Evolutionary conservation across 2,797 vertebrate genomes (phyloP), one percentile per base, ranked within the genome.

Genomic region (Poecilia wingei): DNA sequence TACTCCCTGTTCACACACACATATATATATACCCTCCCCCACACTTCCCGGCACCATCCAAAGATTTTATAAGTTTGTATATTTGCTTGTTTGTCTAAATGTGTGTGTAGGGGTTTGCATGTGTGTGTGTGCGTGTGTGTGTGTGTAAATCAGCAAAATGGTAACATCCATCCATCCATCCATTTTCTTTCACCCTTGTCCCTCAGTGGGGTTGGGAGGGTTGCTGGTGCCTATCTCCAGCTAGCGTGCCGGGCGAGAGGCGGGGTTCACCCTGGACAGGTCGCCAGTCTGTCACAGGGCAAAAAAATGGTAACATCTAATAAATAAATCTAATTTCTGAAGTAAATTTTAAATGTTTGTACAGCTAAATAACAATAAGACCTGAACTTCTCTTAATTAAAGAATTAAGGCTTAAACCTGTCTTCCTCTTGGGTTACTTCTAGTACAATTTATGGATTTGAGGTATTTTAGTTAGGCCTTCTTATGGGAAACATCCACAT

Each of bases 21-120:
- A 79, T 70, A 71, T 33, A 76, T 69, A 76, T 33, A 68, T 41
- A 78, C 79, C 75, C 81, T 84, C 87, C 84, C 89, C 83, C 93
- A 91, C 88, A 82, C 79, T 82, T 83, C 84, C 78, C 55, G 73
- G 75, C 86, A 79, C 47, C 82, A 66, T 87, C 86, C 87, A 91
- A 89, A 83, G 75, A 91, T 88, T 84, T 86, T 73, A 68, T 83
- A 86, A 85, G 78, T 90, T 84, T 85, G 75, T 91, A 81, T 89
- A 76, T 90, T 85, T 84, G 78, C 75, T 45, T 70, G 41, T 70
- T 45, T 70, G 13, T 70, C 20, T 68, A 68, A 41, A 43, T 80
- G 6, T 75, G 43, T 75, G 45, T 77, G 46, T 68, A 8, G 0
- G 2, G 5, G 16, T 22, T 20, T 45, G 43, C 43, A 43, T 43